Evolutionary conservation across 1,140 invertebrate genomes (phyloP).

Genomic region (Cecropterus lyciades): DNA sequence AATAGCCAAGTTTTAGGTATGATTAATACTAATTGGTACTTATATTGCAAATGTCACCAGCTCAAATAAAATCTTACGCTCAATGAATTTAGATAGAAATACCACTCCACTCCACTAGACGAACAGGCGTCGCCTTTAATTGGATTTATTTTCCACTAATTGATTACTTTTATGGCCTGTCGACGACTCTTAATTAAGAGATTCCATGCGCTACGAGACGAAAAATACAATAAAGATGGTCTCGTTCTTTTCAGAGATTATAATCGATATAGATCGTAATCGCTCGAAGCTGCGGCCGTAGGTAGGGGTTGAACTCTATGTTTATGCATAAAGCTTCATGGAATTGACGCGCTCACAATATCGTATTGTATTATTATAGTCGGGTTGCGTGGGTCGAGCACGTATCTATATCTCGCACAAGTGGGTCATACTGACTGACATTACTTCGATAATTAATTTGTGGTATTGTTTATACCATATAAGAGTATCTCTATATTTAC

Average conservation of each 20-base stretch:
- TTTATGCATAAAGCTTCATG: slow-evolving; percentile 53
- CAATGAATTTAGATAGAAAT: too few species aligned
- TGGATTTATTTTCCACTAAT: slow-evolving; percentile 8
- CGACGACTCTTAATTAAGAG: background rate
- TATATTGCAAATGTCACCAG: too few species aligned
- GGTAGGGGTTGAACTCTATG: slow-evolving; percentile 12
- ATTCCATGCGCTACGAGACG: background rate
- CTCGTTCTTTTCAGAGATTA: background rate
- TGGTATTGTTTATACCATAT: slow-evolving; percentile 46
- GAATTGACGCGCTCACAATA: slow-evolving; percentile 55
- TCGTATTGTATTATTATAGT: slow-evolving; percentile 61
- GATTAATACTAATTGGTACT: too few species aligned
- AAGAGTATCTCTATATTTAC: slow-evolving; percentile 32
- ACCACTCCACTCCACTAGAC: too few species aligned
- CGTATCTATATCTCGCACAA: slow-evolving; percentile 41
- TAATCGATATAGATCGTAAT: slow-evolving; percentile 4
- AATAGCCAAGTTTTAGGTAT: background rate
- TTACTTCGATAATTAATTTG: slow-evolving; percentile 56
- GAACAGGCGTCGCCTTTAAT: slow-evolving; percentile 3
- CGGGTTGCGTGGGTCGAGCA: slow-evolving; percentile 48
- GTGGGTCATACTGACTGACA: slow-evolving; percentile 56
- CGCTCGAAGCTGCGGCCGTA: background rate
- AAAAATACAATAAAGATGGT: background rate
- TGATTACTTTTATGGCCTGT: slow-evolving; percentile 6
- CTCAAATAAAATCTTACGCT: too few species aligned